These are phyloP conservation scores for Euwallacea similis DNA, from an alignment of 1,140 invertebrate species.

Conservation along the genomic window DNA sequence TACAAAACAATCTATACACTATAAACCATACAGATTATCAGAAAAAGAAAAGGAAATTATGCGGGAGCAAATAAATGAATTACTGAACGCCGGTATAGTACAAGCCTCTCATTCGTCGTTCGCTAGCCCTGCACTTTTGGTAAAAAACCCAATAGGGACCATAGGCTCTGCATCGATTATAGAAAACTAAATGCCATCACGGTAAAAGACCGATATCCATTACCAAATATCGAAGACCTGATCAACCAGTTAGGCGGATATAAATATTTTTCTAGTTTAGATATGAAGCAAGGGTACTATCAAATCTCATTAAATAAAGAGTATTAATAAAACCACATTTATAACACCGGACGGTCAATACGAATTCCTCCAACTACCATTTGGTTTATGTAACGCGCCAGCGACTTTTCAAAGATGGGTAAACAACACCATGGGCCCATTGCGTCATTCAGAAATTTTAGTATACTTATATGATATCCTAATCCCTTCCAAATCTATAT, in stretches of 20 bases:
- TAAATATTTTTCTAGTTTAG: conserved; percentile 9
- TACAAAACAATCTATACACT: too few species aligned
- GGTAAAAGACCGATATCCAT: conserved; percentile 7
- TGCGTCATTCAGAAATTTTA: not conserved
- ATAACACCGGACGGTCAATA: not conserved
- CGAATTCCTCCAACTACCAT: conserved; percentile 2
- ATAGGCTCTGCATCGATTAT: conserved; percentile 18
- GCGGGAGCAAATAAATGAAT: conserved; percentile 6
- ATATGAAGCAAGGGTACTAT: conserved; percentile 12
- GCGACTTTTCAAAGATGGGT: conserved; percentile 7
- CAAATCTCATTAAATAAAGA: not conserved
- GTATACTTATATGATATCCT: conserved; percentile 1
- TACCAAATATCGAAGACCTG: conserved; percentile 9
- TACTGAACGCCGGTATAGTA: not conserved
- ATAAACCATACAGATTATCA: conserved; percentile 9
- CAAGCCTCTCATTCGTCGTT: not conserved
- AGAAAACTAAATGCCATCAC: conserved; percentile 14
- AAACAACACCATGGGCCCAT: too few species aligned
- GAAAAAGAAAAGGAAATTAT: conserved; percentile 6
- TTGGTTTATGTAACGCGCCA: not conserved
- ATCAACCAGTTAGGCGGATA: not conserved
- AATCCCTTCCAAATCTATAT: not conserved
- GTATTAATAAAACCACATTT: conserved; percentile 14
- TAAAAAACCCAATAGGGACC: conserved; percentile 7
- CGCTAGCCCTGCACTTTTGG: not conserved